Evolutionary conservation across 2,797 vertebrate species (phyloP), one percentile per base, ranked within the genome.

Genomic region (Trachurus trachurus): DNA sequence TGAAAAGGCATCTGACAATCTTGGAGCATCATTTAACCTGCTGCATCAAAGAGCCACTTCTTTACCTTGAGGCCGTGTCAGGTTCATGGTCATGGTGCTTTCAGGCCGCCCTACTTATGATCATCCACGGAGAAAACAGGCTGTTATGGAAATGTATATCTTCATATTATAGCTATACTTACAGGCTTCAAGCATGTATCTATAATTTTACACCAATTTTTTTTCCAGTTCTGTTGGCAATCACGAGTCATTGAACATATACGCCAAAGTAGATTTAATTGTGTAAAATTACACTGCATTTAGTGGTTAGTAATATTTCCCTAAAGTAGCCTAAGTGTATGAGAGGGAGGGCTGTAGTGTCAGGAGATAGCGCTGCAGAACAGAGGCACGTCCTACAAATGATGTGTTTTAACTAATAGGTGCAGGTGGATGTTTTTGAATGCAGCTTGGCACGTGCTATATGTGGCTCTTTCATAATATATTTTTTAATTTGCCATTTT

Each of bases 51-150:
- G 45, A 70, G 15, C 29, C 57, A 11, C 39, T 22, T 82, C 45
- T 59, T 44, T 16, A 34, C 39, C 12, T 34, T 22, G 15, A 29
- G 21, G 21, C 37, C 42, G 56, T 50, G 26, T 75, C 61, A 66
- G 82, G 84, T 74, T 82, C 74, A 85, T 40, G 83, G 64, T 50
- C 71, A 67, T 59, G 68, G 68, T 40, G 72, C 45, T 39, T 49
- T 62, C 52, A 83, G 56, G 71, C 67, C 63, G 45, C 16, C 17
- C 16, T 42, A 57, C 15, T 66, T 26, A 39, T 6, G 29, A 29
- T 50, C 49, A 49, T 22, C 6, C 57, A 40, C 9, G 21, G 10
- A 37, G 17, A 13, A 53, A 39, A 53, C 1, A 21, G 19, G 13
- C 22, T 52, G 17, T 4, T 45, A 5, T 22, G 15, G 50, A 52